Evolutionary conservation across 2,888 invertebrate genomes (phyloP).

Genomic region (Archips crataeganus): DNA sequence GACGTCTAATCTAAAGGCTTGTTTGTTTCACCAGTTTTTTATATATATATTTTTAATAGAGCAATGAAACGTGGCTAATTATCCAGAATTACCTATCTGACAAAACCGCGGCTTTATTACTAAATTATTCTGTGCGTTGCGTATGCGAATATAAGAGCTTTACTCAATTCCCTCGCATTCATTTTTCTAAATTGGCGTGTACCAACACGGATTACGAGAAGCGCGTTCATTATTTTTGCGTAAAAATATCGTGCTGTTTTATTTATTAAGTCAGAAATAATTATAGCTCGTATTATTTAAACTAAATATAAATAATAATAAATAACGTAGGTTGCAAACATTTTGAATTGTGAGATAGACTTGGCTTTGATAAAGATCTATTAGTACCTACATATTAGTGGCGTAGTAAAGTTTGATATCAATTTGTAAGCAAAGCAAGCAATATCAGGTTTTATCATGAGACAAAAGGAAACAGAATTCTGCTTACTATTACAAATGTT

Average conservation of each 20-base stretch:
- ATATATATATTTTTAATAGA: too few relatives aligned
- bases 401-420: too few relatives aligned
- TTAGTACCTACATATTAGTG: background rate
- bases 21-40: too few relatives aligned
- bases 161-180: slow-evolving; percentile 22
- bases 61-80: background rate
- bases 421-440: too few relatives aligned
- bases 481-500: background rate
- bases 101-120: slow-evolving; percentile 18
- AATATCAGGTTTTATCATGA: too few relatives aligned
- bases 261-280: too few relatives aligned
- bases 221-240: slow-evolving; percentile 21
- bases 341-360: too few relatives aligned
- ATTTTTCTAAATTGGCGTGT: slow-evolving; percentile 32
- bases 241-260: slow-evolving; percentile 1
- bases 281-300: too few relatives aligned
- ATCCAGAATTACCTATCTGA: slow-evolving; percentile 13
- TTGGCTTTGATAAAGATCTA: background rate
- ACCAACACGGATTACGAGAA: slow-evolving; percentile 14
- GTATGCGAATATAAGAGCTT: slow-evolving; percentile 17
- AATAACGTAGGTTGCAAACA: too few relatives aligned
- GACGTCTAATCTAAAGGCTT: background rate
- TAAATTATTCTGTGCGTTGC: slow-evolving; percentile 24
- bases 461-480: too few relatives aligned
- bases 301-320: too few relatives aligned